phyloP scores from a whole-genome alignment of 2,888 invertebrate species.

The Frankliniella intonsa region DNA sequence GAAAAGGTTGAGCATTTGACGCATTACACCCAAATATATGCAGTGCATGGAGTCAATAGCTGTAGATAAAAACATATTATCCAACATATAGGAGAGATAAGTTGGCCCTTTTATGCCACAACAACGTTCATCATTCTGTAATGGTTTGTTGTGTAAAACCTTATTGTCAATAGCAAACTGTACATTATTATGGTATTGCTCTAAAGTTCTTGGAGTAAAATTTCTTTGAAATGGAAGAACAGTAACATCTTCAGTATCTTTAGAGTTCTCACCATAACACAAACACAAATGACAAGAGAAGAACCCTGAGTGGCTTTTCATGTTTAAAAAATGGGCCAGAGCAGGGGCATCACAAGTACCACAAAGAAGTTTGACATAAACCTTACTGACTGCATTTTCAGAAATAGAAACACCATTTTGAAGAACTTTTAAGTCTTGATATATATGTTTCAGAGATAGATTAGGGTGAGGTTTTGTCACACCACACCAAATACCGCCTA shows the following conservation, averaged over 20 bases:
- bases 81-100: background rate
- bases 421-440: background rate
- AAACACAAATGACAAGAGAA: background rate
- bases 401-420: background rate
- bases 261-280: background rate
- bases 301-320: constrained; percentile 3
- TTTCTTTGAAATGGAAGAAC: background rate
- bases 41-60: background rate
- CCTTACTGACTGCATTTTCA: background rate
- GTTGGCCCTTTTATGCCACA: background rate
- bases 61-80: background rate
- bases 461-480: background rate
- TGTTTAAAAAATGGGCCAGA: background rate
- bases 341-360: constrained; percentile 13
- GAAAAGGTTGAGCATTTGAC: background rate
- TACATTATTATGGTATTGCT: background rate
- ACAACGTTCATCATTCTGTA: background rate
- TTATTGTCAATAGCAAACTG: background rate
- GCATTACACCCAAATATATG: background rate
- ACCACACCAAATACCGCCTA: background rate
- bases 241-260: background rate
- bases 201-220: background rate
- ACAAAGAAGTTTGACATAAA: background rate
- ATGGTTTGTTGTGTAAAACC: background rate
- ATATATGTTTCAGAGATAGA: background rate